phyloP scores from a whole-genome alignment of 2,888 invertebrate genomes.

The Volucella bombylans region DNA sequence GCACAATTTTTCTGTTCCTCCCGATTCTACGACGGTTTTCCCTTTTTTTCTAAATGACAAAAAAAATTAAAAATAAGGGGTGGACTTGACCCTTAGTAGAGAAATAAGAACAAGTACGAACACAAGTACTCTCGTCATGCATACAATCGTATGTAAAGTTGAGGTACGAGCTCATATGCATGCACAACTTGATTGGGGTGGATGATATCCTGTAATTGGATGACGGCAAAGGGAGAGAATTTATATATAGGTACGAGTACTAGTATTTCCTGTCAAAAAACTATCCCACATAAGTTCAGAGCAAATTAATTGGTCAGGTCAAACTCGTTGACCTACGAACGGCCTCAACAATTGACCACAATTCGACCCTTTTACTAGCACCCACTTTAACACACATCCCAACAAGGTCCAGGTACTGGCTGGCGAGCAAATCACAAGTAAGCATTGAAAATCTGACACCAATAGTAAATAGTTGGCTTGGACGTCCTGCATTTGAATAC shows the following conservation, averaged over 20 bases:
- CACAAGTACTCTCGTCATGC: no score
- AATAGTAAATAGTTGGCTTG: conserved; percentile 30
- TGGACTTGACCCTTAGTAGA: conserved; percentile 48
- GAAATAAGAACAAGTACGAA: no score
- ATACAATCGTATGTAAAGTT: no score
- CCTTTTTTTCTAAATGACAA: conserved; percentile 21
- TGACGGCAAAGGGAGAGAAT: conserved; percentile 22
- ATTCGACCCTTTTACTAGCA: conserved; percentile 30
- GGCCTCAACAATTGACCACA: conserved; percentile 43
- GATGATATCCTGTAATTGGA: conserved; percentile 66
- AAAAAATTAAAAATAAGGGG: conserved; percentile 7
- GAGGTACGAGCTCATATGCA: no score
- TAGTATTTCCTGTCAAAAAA: conserved; percentile 16
- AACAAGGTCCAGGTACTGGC: conserved; percentile 4
- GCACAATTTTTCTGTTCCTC: conserved; percentile 31
- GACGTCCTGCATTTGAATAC: conserved; percentile 69
- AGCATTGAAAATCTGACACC: conserved; percentile 61
- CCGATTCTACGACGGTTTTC: conserved; percentile 50
- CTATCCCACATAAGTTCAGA: conserved; percentile 64
- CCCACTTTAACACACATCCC: background rate
- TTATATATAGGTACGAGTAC: no score
- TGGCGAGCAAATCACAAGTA: conserved; percentile 50
- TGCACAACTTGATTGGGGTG: no score
- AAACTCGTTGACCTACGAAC: conserved; percentile 61
- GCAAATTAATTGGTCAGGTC: conserved; percentile 67